Percentiles rank a stretch among this genome's conserved stretches.
Evolutionary conservation across 1,140 invertebrate genomes (phyloP).

Genomic region (Bradysia coprophila): DNA sequence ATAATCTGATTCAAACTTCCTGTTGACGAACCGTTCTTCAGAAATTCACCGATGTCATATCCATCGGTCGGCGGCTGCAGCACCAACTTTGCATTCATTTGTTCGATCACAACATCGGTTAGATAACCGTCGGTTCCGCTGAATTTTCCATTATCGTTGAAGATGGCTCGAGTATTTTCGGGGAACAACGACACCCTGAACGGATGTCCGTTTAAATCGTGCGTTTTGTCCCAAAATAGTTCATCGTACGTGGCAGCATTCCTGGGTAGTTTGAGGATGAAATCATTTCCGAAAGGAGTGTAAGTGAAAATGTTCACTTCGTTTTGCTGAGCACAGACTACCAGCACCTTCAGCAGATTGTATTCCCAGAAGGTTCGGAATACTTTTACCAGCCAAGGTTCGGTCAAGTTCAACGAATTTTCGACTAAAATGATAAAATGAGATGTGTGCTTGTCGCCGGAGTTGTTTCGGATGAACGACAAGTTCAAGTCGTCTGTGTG

Average conservation of each 20-base stretch:
- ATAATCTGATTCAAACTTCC: neutral
- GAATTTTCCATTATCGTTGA: neutral
- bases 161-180: neutral
- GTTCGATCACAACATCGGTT: neutral
- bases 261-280: neutral
- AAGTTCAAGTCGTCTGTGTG: neutral
- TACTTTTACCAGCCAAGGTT: neutral
- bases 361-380: neutral
- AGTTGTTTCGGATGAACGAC: neutral
- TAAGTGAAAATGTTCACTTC: neutral
- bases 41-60: neutral
- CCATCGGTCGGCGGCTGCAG: neutral
- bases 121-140: neutral
- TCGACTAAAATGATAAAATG: neutral
- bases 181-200: neutral
- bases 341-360: neutral
- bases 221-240: neutral
- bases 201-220: neutral
- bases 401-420: neutral
- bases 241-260: neutral
- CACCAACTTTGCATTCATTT: neutral
- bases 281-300: neutral
- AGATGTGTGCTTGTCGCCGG: neutral
- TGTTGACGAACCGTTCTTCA: neutral
- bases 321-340: neutral